Conservation (phyloP, 2,113 vertebrate genomes). For the Atrichornis clamosus region DNA sequence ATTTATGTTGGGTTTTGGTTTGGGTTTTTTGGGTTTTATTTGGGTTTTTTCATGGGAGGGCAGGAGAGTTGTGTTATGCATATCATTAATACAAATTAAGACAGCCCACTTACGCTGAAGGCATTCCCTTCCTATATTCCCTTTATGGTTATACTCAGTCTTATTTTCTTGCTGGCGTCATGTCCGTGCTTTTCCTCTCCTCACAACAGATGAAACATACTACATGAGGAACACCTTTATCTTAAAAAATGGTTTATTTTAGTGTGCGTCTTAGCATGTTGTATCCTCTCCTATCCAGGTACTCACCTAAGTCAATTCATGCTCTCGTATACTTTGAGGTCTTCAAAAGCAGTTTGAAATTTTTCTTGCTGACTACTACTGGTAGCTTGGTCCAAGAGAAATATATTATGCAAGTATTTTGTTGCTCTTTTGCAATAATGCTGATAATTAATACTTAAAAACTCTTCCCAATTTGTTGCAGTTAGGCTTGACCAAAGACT, state of each 20-base stretch:
- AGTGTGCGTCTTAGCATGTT: neutral
- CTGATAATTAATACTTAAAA: conserved; percentile 28
- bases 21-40: neutral
- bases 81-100: neutral
- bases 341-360: neutral
- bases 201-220: neutral
- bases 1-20: neutral
- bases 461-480: neutral
- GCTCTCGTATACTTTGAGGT: neutral
- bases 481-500: conserved; percentile 44
- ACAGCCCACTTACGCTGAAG: neutral
- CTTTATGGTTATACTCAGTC: neutral
- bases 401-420: neutral
- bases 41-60: neutral
- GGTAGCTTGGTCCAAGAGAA: neutral
- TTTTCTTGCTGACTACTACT: neutral
- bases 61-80: neutral
- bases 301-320: neutral
- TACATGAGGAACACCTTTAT: neutral
- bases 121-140: neutral
- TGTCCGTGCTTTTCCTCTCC: neutral
- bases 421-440: neutral
- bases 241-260: neutral
- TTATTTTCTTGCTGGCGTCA: neutral
- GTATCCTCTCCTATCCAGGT: neutral